phyloP scores from a whole-genome alignment of 2,113 vertebrate genomes.

The Saccopteryx leptura region DNA sequence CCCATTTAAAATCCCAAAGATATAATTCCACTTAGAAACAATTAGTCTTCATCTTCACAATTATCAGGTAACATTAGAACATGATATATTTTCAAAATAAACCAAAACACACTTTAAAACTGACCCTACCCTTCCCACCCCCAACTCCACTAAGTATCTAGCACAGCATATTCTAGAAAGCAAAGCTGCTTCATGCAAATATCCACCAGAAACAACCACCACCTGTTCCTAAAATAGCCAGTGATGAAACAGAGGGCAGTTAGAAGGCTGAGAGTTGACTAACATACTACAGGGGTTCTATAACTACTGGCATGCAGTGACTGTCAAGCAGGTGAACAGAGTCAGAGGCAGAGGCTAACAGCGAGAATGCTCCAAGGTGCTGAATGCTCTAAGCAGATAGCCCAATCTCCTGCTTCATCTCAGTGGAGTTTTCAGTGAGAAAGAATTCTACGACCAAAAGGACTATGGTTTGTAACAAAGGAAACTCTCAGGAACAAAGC shows the following conservation, averaged over 20 bases:
- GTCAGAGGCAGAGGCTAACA: constrained; percentile 58
- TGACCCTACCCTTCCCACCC: neutral
- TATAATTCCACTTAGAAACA: constrained; percentile 42
- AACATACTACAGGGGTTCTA: constrained; percentile 77
- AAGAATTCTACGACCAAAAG: constrained; percentile 64
- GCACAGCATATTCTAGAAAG: constrained; percentile 78
- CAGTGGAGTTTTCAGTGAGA: constrained; percentile 55
- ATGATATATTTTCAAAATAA: constrained; percentile 60
- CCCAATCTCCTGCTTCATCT: constrained; percentile 49
- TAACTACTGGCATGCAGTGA: constrained; percentile 89
- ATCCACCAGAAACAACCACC: constrained; percentile 60
- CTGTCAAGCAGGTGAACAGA: constrained; percentile 86
- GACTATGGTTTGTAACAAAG: constrained; percentile 64
- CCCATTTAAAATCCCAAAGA: constrained; percentile 17
- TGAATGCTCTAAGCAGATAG: constrained; percentile 70
- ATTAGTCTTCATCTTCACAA: constrained; percentile 75
- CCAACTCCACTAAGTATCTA: neutral
- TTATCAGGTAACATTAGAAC: constrained; percentile 79
- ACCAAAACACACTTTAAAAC: constrained; percentile 66
- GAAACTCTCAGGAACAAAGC: constrained; percentile 83
- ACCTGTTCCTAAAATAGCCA: constrained; percentile 71
- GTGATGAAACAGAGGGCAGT: constrained; percentile 64
- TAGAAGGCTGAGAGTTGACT: constrained; percentile 77
- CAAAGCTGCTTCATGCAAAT: constrained; percentile 76
- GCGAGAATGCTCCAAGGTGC: constrained; percentile 65